Conservation (phyloP, 2,888 invertebrate genomes). For the Argyra leucocephala region DNA sequence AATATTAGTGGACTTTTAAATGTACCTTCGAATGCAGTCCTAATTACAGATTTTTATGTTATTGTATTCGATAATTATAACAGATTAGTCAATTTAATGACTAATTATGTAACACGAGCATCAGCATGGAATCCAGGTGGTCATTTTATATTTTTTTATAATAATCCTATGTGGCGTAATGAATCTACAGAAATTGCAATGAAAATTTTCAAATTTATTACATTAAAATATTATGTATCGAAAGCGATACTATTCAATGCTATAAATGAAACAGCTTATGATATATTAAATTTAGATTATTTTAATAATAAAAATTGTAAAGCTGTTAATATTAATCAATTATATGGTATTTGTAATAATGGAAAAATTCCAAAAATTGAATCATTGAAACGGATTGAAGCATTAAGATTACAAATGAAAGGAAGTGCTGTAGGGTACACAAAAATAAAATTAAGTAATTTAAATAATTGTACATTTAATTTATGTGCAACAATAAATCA, state of each 20-base stretch:
- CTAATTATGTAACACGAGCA: slow-evolving; percentile 28
- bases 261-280: slow-evolving; percentile 30
- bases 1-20: slow-evolving; percentile 17
- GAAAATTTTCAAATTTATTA: slow-evolving; percentile 32
- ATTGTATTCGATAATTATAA: slow-evolving; percentile 33
- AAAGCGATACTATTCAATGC: slow-evolving; percentile 37
- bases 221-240: slow-evolving; percentile 32
- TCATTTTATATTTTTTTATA: slow-evolving; percentile 37
- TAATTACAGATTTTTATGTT: slow-evolving; percentile 36
- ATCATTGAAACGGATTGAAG: neutral
- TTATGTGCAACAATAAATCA: slow-evolving; percentile 46
- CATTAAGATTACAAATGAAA: slow-evolving; percentile 25
- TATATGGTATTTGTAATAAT: slow-evolving; percentile 33
- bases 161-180: slow-evolving; percentile 28
- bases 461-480: slow-evolving; percentile 45
- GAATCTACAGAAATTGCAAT: slow-evolving; percentile 25
- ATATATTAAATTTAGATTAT: slow-evolving; percentile 35
- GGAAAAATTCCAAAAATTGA: slow-evolving; percentile 23
- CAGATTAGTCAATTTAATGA: slow-evolving; percentile 28
- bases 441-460: slow-evolving; percentile 25
- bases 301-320: slow-evolving; percentile 34
- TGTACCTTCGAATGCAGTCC: slow-evolving; percentile 21
- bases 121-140: slow-evolving; percentile 41
- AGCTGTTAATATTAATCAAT: slow-evolving; percentile 19
- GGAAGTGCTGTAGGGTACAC: neutral